Evolutionary conservation across 2,888 invertebrate species (phyloP), one percentile per base, ranked within the genome.

Genomic region (Torymus texanus): DNA sequence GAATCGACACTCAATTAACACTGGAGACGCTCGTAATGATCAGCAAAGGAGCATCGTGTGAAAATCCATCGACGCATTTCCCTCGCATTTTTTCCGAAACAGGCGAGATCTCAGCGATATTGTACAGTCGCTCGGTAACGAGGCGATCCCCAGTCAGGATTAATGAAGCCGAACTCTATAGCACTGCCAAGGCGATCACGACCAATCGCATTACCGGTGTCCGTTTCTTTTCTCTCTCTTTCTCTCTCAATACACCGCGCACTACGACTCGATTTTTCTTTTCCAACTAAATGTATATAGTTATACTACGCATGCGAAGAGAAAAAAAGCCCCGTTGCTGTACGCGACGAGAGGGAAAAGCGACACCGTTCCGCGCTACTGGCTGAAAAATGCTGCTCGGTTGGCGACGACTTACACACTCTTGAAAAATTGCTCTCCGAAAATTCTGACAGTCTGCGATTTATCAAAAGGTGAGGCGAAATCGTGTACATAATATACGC

Each of bases 361-460:
- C 66, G 62, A 63, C 74, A 62, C 21, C 87, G 89, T 88, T 88
- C 87, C 87, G 84, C 85, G 75, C 83, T 87, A 86, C 84, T 88
- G 88, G 83, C 86, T 88, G 89, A 89, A 88, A 89, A 89, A 89
- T 90, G 87, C 82, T 41, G 41, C 41, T 41, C 41, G 8, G 8
- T 67, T 2, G 61, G n/a, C 29, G 12, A 13, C 16, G 56, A 5
- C 12, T 18, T 50, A 50, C 41, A 18, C 13, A 41, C 13, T 59
- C 59, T 59, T 89, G 89, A 90, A 89, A 90, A 89, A 90, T 90
- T 87, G 88, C 85, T 84, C 85, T 79, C 85, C 85, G 84, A 87
- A 86, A 86, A 88, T 86, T 87, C 85, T 88, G 89, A 88, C 89
- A 86, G 83, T 50, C 51, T 84, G 84, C 87, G 85, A 90, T 90